A percentile compares a stretch with the other conserved stretches of the same genome.
phyloP scores from a whole-genome alignment of 2,797 vertebrate genomes.

The Epinephelus coioides region DNA sequence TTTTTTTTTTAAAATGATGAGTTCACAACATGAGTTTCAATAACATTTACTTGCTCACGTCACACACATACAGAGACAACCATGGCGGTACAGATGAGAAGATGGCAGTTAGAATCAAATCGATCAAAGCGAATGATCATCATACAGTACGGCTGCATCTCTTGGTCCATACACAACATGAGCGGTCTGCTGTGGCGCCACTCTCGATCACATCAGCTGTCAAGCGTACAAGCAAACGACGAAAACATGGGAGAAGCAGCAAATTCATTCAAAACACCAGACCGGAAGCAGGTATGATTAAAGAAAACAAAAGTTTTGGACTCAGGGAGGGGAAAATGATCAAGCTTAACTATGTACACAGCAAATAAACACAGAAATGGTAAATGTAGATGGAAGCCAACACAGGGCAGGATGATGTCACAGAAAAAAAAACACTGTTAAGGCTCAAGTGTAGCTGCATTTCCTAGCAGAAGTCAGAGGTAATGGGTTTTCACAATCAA shows the following conservation, averaged over 20 bases:
- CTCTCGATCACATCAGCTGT: constrained; percentile 62
- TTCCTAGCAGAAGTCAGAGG: constrained; percentile 81
- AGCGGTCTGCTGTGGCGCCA: constrained; percentile 67
- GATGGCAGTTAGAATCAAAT: constrained; percentile 60
- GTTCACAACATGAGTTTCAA: constrained; percentile 78
- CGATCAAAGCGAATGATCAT: constrained; percentile 44
- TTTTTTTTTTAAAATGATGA: background rate
- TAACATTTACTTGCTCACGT: constrained; percentile 89
- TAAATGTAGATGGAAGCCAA: constrained; percentile 73
- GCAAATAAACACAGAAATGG: constrained; percentile 81
- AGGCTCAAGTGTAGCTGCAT: constrained; percentile 79
- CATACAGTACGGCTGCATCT: constrained; percentile 72
- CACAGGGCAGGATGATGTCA: constrained; percentile 72
- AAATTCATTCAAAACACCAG: constrained; percentile 74
- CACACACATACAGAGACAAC: constrained; percentile 77
- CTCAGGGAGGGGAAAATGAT: constrained; percentile 55
- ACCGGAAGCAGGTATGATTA: constrained; percentile 72
- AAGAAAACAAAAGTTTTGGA: constrained; percentile 64
- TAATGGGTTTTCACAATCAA: constrained; percentile 87
- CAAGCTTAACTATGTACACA: constrained; percentile 85
- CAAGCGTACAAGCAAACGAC: constrained; percentile 57
- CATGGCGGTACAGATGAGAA: constrained; percentile 79
- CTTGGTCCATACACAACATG: constrained; percentile 77
- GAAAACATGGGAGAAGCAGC: constrained; percentile 61
- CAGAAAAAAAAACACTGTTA: constrained; percentile 70